Base-by-base conservation (phyloP, 2,888 invertebrate genomes). In the Oxycera nigricornis region DNA sequence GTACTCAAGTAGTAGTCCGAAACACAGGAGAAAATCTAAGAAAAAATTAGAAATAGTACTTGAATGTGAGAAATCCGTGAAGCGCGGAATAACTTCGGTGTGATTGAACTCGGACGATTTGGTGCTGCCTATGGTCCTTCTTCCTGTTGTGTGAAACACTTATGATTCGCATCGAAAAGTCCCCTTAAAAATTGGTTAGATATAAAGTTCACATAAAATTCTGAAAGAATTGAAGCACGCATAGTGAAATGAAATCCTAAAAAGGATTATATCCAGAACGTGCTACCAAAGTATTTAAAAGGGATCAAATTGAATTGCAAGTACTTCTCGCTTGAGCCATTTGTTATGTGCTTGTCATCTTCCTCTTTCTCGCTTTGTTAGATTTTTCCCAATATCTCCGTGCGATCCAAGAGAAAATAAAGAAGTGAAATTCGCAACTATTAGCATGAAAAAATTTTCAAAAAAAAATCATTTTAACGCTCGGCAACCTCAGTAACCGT, bases 51-150 rank as follows among this genome's bases (percentile, higher is more conserved):
- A 70, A 70, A 50, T 28, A n/a, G 9, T 6, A 30, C 30, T 22
- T 9, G 24, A 24, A 52, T 52, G 17, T 28, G 65, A 65, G 41
- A 70, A 70, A 22, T 70, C 70, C 68, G 20, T 50, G 68, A 68
- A 68, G 28, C 52, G 68, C 68, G 68, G 52, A 68, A 17, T 50
- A 52, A 30, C 70, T 55, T 46, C n/a, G 52, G 20, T 35, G 35
- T 7, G 14, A 46, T 46, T 46, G 46, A 14, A 14, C n/a, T n/a
- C n/a, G n/a, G n/a, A n/a, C n/a, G n/a, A n/a, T n/a, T n/a, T n/a
- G n/a, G n/a, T n/a, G n/a, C n/a, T n/a, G n/a, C n/a, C n/a, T n/a
- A n/a, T n/a, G n/a, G n/a, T n/a, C n/a, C n/a, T n/a, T n/a, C n/a
- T n/a, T n/a, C n/a, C n/a, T n/a, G n/a, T n/a, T n/a, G n/a, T n/a